Evolutionary conservation across 2,113 vertebrate species (phyloP).

Genomic region (Zootoca vivipara): DNA sequence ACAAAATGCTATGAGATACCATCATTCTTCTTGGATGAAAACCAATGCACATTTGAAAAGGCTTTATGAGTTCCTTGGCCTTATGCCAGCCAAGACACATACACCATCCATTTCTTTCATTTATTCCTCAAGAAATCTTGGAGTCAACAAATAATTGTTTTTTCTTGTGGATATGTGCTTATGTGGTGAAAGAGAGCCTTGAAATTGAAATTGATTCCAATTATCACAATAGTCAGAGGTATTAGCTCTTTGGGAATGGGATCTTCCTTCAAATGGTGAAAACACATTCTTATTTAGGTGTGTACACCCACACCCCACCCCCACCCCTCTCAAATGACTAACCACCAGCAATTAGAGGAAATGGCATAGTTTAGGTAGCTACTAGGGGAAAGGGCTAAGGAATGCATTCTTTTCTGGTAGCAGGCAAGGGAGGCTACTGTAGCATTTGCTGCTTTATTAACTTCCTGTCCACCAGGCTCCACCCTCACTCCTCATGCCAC

Average conservation of each 20-base stretch:
- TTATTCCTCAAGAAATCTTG: background rate
- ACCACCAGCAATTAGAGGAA: background rate
- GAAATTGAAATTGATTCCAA: background rate
- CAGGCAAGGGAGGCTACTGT: background rate
- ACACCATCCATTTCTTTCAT: background rate
- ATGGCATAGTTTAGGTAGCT: background rate
- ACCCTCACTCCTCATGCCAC: background rate
- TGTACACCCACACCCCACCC: too few species aligned
- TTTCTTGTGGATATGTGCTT: background rate
- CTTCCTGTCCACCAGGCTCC: background rate
- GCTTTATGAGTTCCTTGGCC: too few species aligned
- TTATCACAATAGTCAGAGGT: background rate
- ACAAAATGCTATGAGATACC: background rate
- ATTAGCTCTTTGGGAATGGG: background rate
- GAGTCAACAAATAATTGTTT: background rate
- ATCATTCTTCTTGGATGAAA: background rate
- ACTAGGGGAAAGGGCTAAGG: background rate
- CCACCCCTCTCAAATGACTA: background rate
- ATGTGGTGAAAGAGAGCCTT: background rate
- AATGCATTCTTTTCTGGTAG: background rate
- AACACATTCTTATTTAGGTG: background rate
- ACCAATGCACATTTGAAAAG: conserved; percentile 1
- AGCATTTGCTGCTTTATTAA: background rate
- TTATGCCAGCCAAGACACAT: background rate
- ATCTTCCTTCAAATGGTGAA: background rate